phyloP scores from a whole-genome alignment of 2,888 invertebrate genomes.

The Synergus japonicus region DNA sequence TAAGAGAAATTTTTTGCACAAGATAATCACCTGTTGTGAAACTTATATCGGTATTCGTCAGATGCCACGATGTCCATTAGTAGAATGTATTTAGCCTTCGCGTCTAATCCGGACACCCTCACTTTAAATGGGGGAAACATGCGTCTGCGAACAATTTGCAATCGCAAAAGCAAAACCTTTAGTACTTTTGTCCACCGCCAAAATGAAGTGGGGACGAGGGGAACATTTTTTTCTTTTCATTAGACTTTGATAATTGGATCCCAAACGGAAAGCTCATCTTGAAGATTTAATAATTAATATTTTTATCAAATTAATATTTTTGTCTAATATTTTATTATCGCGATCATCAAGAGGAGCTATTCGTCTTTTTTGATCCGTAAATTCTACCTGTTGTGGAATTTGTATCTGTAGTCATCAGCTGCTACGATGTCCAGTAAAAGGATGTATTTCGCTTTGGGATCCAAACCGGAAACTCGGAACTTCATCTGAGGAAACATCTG shows the following conservation, averaged over 20 bases:
- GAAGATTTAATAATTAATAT: background rate
- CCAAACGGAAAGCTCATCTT: constrained; percentile 6
- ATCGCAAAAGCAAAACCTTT: constrained; percentile 69
- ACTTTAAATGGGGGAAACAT: constrained; percentile 99
- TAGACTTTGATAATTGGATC: background rate
- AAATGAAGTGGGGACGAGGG: constrained; percentile 16
- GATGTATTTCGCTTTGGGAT: constrained; percentile 99
- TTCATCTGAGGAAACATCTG: constrained; percentile 99
- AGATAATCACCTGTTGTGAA: constrained; percentile 90
- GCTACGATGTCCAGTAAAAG: constrained; percentile 99
- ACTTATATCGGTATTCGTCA: constrained; percentile 97
- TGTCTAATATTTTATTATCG: background rate
- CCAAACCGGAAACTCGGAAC: constrained; percentile 98
- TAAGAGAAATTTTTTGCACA: constrained; percentile 42
- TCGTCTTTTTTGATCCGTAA: constrained; percentile 2
- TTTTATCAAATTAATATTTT: no score
- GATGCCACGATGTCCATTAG: constrained; percentile 98
- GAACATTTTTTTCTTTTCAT: background rate
- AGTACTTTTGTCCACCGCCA: constrained; percentile 60
- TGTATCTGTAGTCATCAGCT: constrained; percentile 98
- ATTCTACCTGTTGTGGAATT: constrained; percentile 95
- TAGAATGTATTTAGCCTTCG: constrained; percentile 97
- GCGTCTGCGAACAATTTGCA: constrained; percentile 84
- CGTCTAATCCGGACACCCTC: constrained; percentile 96
- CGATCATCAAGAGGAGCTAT: constrained; percentile 14